phyloP scores from a whole-genome alignment of 2,888 invertebrate species.

The Oscheius sp. region DNA sequence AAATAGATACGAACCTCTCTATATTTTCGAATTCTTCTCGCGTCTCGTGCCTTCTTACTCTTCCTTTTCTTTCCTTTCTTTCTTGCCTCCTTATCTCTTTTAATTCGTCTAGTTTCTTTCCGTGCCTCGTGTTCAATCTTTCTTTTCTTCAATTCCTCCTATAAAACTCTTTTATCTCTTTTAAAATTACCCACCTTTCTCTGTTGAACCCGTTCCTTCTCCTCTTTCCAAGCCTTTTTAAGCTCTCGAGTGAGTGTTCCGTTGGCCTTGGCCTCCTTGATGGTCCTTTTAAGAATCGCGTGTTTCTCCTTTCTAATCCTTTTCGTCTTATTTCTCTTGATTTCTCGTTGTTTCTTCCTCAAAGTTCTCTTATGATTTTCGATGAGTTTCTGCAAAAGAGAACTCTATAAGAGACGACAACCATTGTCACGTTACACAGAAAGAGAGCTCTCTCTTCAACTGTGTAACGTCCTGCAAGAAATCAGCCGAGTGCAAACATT shows the following conservation, averaged over 20 bases:
- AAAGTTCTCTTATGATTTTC: constrained; percentile 1
- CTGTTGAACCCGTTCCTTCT: constrained; percentile 6
- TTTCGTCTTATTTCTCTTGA: constrained; percentile 3
- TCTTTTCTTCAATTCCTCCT: constrained; percentile 16
- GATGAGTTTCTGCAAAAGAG: constrained; percentile 25
- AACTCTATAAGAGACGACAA: too few species aligned
- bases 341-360: constrained; percentile 15
- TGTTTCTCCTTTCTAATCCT: constrained; percentile 15
- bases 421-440: constrained; percentile 1
- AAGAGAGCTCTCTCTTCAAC: background rate
- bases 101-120: constrained; percentile 9
- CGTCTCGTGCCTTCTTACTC: constrained; percentile 17
- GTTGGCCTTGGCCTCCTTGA: constrained; percentile 19
- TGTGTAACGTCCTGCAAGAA: constrained; percentile 7
- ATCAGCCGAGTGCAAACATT: constrained; percentile 13
- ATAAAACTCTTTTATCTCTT: background rate
- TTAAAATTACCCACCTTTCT: background rate
- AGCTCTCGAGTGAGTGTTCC: constrained; percentile 19
- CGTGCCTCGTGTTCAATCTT: constrained; percentile 13
- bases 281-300: constrained; percentile 5
- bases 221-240: constrained; percentile 14
- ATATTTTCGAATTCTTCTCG: background rate
- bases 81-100: constrained; percentile 11
- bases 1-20: constrained; percentile 20
- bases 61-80: constrained; percentile 19